Evolutionary conservation across 2,113 vertebrate genomes (phyloP).

Genomic region (Bubo scandiacus): DNA sequence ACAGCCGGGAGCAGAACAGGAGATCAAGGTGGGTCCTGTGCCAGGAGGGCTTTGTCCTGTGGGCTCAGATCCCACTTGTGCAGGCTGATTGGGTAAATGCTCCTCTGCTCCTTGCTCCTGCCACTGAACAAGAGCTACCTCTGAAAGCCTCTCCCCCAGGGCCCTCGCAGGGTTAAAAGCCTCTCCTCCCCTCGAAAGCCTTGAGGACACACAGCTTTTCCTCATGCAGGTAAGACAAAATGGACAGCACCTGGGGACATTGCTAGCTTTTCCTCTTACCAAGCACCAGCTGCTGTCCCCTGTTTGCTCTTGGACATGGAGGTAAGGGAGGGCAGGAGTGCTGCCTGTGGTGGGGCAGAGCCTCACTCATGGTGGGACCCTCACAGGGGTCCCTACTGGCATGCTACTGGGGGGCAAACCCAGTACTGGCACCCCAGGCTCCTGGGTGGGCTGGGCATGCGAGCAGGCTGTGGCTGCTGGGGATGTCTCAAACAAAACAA

Average conservation of each 20-base stretch:
- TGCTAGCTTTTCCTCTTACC: background rate
- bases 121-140: background rate
- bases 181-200: rapidly evolving
- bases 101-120: background rate
- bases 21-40: background rate
- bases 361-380: background rate
- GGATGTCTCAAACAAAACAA: background rate
- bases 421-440: background rate
- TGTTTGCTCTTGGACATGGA: background rate
- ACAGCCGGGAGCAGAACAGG: background rate
- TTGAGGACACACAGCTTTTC: background rate
- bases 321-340: background rate
- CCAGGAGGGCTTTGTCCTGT: background rate
- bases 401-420: background rate
- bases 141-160: background rate
- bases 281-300: background rate
- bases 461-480: background rate
- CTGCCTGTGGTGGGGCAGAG: background rate
- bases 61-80: background rate
- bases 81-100: background rate
- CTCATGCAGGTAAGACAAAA: background rate
- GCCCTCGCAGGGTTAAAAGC: background rate
- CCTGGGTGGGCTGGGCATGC: background rate
- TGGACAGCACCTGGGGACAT: background rate
- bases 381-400: background rate